A percentile compares a stretch with the other conserved stretches of the same genome.
These are phyloP conservation scores for Endomychus coccineus DNA, from an alignment of 2,888 invertebrate genomes.

Conservation along the genomic window DNA sequence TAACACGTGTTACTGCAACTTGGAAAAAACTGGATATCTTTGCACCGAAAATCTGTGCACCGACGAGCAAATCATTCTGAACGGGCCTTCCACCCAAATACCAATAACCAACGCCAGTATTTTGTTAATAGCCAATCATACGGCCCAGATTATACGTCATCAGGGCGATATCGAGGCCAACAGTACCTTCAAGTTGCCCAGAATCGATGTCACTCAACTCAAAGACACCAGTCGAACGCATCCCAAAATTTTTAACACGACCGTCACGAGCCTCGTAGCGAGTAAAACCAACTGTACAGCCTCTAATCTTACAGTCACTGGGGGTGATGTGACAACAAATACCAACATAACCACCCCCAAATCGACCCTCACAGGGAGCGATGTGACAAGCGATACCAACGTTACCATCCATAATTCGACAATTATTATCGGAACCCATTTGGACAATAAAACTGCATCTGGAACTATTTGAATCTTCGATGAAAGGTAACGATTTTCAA, in stretches of 20 bases:
- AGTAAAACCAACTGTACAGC: no score
- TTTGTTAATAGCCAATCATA: slow-evolving; percentile 26
- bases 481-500: no score
- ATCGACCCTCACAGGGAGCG: no score
- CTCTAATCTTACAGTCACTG: not conserved
- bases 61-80: slow-evolving; percentile 10
- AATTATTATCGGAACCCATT: no score
- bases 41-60: slow-evolving; percentile 49
- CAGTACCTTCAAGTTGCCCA: slow-evolving; percentile 12
- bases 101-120: slow-evolving; percentile 33
- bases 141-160: slow-evolving; percentile 16
- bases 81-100: slow-evolving; percentile 23
- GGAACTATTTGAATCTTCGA: no score
- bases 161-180: slow-evolving; percentile 15
- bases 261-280: not conserved
- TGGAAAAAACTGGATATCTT: slow-evolving; percentile 49
- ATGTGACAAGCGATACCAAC: no score
- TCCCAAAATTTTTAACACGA: slow-evolving; percentile 9
- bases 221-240: slow-evolving; percentile 7
- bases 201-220: slow-evolving; percentile 11
- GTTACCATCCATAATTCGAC: no score
- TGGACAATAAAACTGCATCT: no score
- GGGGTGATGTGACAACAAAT: slow-evolving; percentile 1
- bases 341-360: no score
- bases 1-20: slow-evolving; percentile 52